A percentile compares a stretch with the other conserved stretches of the same genome.
Evolutionary conservation across 1,140 invertebrate genomes (phyloP).

Genomic region (Bombus huntii): DNA sequence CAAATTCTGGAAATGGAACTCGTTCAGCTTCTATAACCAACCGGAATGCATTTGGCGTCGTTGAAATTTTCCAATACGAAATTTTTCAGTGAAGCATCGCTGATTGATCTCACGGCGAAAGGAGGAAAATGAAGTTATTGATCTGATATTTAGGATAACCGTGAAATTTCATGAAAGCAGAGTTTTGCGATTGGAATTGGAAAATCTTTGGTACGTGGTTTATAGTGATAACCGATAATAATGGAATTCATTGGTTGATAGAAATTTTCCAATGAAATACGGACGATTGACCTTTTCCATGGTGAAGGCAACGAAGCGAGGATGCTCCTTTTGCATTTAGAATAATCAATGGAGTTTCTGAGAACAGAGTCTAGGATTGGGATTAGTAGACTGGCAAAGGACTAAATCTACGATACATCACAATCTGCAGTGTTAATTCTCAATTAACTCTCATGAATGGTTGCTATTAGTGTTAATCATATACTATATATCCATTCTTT

Average conservation of each 20-base stretch:
- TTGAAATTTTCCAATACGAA: neutral
- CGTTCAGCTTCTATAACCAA: neutral
- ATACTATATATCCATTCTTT: neutral
- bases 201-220: neutral
- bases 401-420: neutral
- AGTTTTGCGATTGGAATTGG: no score
- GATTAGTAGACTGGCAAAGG: neutral
- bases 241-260: no score
- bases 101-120: neutral
- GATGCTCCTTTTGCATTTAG: neutral
- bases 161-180: neutral
- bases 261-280: neutral
- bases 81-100: neutral
- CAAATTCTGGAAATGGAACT: slow-evolving; percentile 33
- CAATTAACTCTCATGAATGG: neutral
- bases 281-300: neutral
- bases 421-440: neutral
- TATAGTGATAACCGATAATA: no score
- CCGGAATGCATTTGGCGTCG: neutral
- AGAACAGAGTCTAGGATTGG: neutral
- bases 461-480: neutral
- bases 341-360: neutral
- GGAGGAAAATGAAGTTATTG: neutral
- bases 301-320: neutral
- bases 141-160: neutral